These are phyloP conservation scores for Mormyrus lacerda DNA, from an alignment of 2,113 vertebrate species.

Conservation along the genomic window DNA sequence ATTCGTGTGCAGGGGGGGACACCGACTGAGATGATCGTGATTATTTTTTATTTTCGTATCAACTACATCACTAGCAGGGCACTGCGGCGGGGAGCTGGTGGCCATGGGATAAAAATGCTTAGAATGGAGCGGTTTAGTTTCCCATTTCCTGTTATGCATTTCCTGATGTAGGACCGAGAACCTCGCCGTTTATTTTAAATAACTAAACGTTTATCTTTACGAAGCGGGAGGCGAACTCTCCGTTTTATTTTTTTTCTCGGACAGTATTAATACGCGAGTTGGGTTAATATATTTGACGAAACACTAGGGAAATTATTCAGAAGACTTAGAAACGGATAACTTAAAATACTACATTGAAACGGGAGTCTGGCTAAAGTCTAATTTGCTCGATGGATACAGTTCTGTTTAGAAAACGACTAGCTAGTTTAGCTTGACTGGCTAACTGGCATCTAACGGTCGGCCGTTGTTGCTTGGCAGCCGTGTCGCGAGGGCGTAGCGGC, in stretches of 20 bases:
- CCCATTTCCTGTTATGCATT: constrained; percentile 23
- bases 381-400: not conserved
- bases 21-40: not conserved
- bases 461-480: not conserved
- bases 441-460: not conserved
- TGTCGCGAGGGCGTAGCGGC: not conserved
- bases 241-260: not conserved
- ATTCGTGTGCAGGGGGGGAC: not conserved
- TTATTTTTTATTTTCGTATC: constrained; percentile 17
- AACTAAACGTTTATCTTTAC: not conserved
- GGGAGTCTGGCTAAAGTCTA: not conserved
- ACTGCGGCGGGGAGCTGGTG: not conserved
- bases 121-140: not conserved
- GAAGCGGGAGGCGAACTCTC: not conserved
- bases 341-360: not conserved
- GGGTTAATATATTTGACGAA: not conserved
- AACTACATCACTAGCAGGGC: not conserved
- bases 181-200: constrained; percentile 12
- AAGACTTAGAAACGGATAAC: not conserved
- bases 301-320: not conserved
- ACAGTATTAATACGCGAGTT: not conserved
- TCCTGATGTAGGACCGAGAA: constrained; percentile 15
- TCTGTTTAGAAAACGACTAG: not conserved
- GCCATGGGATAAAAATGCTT: not conserved
- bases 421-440: not conserved